These are phyloP conservation scores for Drosophila sturtevanti DNA, from an alignment of 1,140 invertebrate species.

Conservation along the genomic window DNA sequence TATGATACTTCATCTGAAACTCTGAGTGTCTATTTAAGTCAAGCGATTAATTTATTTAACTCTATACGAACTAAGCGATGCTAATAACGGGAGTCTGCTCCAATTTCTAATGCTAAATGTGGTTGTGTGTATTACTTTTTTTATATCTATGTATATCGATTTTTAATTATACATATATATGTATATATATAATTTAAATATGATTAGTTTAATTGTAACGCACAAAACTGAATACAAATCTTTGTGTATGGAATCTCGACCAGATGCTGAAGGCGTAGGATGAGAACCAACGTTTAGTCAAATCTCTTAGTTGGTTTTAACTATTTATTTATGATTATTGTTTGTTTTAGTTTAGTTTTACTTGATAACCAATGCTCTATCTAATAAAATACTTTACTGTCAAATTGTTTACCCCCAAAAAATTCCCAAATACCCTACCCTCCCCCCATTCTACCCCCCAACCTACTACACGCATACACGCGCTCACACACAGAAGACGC, in stretches of 20 bases:
- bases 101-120: slow-evolving; percentile 72
- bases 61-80: slow-evolving; percentile 34
- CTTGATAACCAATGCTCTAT: neutral
- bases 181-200: slow-evolving; percentile 34
- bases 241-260: slow-evolving; percentile 32
- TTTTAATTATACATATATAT: slow-evolving; percentile 24
- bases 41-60: slow-evolving; percentile 40
- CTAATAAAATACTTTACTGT: slow-evolving; percentile 3
- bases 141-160: slow-evolving; percentile 24
- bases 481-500: slow-evolving; percentile 51
- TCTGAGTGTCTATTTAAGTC: slow-evolving; percentile 70
- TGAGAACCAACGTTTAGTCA: slow-evolving; percentile 4
- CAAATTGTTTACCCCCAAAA: neutral
- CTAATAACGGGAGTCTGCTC: slow-evolving; percentile 18
- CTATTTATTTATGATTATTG: slow-evolving; percentile 4
- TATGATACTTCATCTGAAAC: slow-evolving; percentile 69
- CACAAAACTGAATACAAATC: slow-evolving; percentile 4
- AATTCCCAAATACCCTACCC: neutral
- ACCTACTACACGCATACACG: slow-evolving; percentile 29
- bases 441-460: neutral
- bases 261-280: slow-evolving; percentile 9
- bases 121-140: slow-evolving; percentile 79
- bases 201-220: slow-evolving; percentile 42
- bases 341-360: slow-evolving; percentile 6
- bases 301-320: slow-evolving; percentile 2